A percentile compares a stretch with the other conserved stretches of the same genome.
Evolutionary conservation across 2,888 invertebrate species (phyloP).

Genomic region (Xanthia icteritia): DNA sequence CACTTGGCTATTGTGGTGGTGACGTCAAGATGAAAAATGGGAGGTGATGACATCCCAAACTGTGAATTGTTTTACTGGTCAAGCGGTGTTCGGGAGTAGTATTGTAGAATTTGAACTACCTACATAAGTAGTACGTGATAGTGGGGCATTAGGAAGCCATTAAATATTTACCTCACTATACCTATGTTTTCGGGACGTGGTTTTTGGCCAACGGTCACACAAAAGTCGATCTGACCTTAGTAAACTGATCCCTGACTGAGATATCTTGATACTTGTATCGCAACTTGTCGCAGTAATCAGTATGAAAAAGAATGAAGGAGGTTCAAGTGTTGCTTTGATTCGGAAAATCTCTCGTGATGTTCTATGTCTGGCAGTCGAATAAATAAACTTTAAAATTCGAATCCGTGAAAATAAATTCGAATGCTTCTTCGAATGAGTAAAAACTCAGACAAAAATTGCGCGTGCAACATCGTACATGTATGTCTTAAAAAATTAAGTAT

Average conservation of each 20-base stretch:
- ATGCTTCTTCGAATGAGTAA: neutral
- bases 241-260: neutral
- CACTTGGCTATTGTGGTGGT: constrained; percentile 27
- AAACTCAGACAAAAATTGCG: too few species aligned
- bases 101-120: neutral
- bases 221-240: neutral
- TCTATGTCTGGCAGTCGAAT: neutral
- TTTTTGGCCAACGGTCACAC: neutral
- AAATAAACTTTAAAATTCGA: neutral
- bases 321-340: constrained; percentile 21
- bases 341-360: constrained; percentile 6
- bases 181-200: neutral
- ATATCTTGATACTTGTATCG: neutral
- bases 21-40: constrained; percentile 52
- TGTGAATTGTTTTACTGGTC: constrained; percentile 17
- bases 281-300: constrained; percentile 1
- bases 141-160: neutral
- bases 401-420: neutral
- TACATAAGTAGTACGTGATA: too few species aligned
- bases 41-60: constrained; percentile 21
- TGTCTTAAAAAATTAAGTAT: too few species aligned
- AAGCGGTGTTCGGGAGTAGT: constrained; percentile 9
- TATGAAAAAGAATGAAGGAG: constrained; percentile 11
- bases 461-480: too few species aligned
- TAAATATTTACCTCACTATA: neutral